Evolutionary conservation across 1,140 invertebrate species (phyloP), one percentile per base, ranked within the genome.

Genomic region (Drosophila nigromelanica): DNA sequence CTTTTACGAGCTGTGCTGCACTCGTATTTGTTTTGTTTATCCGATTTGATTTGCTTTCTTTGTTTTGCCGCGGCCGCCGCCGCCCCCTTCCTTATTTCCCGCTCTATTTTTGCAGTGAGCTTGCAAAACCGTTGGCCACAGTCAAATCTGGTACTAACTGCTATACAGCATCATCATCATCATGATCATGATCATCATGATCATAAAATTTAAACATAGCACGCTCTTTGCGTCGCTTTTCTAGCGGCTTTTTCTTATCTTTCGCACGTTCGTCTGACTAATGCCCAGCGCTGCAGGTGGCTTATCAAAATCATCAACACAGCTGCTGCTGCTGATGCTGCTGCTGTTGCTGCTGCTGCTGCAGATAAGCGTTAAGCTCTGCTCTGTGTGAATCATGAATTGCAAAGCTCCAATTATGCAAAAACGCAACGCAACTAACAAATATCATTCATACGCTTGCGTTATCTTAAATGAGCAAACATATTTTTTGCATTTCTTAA

Each of bases 21-120:
- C 64, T 76, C 55, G 70, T 73, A 87, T 86, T 87, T 89, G 82
- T 89, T 87, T 87, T 87, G 82, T 87, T 87, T 87, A 87, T 87
- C 87, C 66, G 75, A 74, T 62, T 80, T 74, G 51, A 80, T 80
- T 86, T 69, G 82, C 70, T 66, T 87, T 80, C 63, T 55, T 87
- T 86, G 80, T 78, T 58, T 87, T 87, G 82, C 74, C 59, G 75
- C 70, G 69, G 73, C 61, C 73, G 66, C 47, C 45, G 30, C 60
- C 51, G 5, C 30, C 33, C 27, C 45, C 39, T n/a, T 12, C 70
- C 11, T 40, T 10, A 18, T 35, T 50, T 14, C 24, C n/a, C 56
- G 51, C 39, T 68, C 40, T 63, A 68, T 73, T 75, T 77, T 79
- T 74, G 76, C 63, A 60, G 48, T 72, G 54, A 68, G 54, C 55